Evolutionary conservation across 1,140 invertebrate species (phyloP), one percentile per base, ranked within the genome.

Genomic region (Asbolus verrucosus): DNA sequence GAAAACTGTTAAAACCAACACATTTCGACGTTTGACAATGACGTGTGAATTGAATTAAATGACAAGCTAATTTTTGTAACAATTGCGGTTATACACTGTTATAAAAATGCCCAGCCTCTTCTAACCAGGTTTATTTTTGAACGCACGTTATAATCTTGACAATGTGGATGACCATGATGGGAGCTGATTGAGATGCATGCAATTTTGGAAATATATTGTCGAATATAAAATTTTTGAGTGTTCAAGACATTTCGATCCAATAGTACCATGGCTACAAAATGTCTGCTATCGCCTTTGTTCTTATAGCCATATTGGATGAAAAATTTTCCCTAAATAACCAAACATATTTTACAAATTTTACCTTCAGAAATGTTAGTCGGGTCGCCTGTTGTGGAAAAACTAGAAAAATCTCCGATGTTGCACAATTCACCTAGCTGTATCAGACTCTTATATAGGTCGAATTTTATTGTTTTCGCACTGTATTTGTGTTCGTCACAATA

Each of bases 331-430:
- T 75, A 79, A 77, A 76, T 76, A 75, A 77, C 60, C 73, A 79
- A 81, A 79, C 80, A 81, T 81, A 82, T 81, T 81, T 81, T 71
- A 66, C 19, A 74, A 76, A 78, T 77, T 77, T 82, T 81, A 83
- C 81, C 78, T 81, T 81, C 78, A 70, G 72, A 41, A 39, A 63
- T 70, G 68, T 79, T 77, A 71, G 76, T 75, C 72, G 75, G 70
- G 59, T 59, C 69, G 31, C 59, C 59, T 24, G 54, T 62, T 71
- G 77, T 66, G 60, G 76, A 75, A 79, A 76, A 78, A 75, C 72
- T 73, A 46, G 76, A 73, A 77, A 80, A 80, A 38, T 73, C 73
- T 61, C 70, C 63, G 31, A 65, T 69, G 46, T 73, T 69, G 72
- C 76, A 76, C 76, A 77, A 74, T 75, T 76, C 78, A 75, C 76